These are phyloP conservation scores for Clistopyga incitator DNA, from an alignment of 2,888 invertebrate genomes.

Conservation along the genomic window DNA sequence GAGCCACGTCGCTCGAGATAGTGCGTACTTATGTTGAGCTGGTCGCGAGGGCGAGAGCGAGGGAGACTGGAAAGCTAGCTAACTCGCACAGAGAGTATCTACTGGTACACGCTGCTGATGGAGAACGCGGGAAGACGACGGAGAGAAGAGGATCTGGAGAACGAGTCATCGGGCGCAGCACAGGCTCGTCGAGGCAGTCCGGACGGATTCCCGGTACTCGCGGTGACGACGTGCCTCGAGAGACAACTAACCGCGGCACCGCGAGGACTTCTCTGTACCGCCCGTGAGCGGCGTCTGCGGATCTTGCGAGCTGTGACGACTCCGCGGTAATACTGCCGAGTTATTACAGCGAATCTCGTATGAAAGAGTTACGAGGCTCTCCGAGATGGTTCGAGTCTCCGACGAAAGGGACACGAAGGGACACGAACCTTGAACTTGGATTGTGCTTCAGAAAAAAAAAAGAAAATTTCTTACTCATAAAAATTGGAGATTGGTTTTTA, in stretches of 20 bases:
- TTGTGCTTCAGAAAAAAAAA: no score
- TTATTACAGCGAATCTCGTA: slow-evolving; percentile 61
- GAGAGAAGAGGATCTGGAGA: slow-evolving; percentile 74
- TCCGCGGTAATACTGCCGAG: slow-evolving; percentile 50
- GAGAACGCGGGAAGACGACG: slow-evolving; percentile 66
- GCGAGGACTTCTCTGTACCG: slow-evolving; percentile 66
- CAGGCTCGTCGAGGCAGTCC: slow-evolving; percentile 74
- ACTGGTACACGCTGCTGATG: slow-evolving; percentile 33
- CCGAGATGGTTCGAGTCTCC: not conserved
- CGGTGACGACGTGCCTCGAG: slow-evolving; percentile 81
- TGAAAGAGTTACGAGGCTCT: slow-evolving; percentile 38
- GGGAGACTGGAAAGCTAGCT: slow-evolving; percentile 45
- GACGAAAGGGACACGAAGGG: slow-evolving; percentile 35
- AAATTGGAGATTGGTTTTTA: no score
- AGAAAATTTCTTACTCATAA: no score
- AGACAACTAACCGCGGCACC: slow-evolving; percentile 81
- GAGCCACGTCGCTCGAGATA: slow-evolving; percentile 69
- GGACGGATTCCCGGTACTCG: slow-evolving; percentile 80
- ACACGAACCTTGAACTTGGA: no score
- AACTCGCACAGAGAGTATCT: slow-evolving; percentile 40
- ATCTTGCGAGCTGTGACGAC: slow-evolving; percentile 46
- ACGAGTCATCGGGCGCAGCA: slow-evolving; percentile 75
- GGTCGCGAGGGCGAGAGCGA: slow-evolving; percentile 70
- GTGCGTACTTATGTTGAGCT: slow-evolving; percentile 54
- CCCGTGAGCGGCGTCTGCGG: slow-evolving; percentile 33